Conservation (phyloP, 2,113 vertebrate species). For the Mohoua ochrocephala region DNA sequence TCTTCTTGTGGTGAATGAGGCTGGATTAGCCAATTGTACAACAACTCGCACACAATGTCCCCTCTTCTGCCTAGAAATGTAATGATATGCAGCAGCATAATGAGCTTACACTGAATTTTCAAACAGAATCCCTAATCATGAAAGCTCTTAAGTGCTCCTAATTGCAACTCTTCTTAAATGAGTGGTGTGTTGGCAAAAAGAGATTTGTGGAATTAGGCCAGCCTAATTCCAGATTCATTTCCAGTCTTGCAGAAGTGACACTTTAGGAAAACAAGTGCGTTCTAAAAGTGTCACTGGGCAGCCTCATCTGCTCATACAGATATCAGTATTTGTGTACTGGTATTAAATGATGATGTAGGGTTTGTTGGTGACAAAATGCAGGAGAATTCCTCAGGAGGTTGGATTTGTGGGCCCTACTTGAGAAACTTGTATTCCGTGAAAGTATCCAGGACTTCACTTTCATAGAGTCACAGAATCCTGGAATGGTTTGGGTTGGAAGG, state of each 20-base stretch:
- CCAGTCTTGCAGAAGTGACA: background rate
- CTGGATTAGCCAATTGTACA: background rate
- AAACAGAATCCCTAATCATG: background rate
- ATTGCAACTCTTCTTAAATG: background rate
- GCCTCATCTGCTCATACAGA: background rate
- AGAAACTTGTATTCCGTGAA: fast-evolving
- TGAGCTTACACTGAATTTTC: background rate
- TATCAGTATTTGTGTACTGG: background rate
- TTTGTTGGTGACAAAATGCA: background rate
- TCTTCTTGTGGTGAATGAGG: background rate
- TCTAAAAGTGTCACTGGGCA: background rate
- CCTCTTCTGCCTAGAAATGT: background rate
- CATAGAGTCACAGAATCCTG: fast-evolving
- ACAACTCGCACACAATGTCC: background rate
- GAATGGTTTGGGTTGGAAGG: background rate
- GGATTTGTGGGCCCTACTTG: fast-evolving
- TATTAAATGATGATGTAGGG: background rate
- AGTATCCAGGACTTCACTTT: background rate
- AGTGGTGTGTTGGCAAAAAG: background rate
- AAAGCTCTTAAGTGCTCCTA: background rate
- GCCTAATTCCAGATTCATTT: background rate
- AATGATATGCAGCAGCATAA: background rate
- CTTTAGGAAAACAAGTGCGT: background rate
- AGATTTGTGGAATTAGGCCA: background rate
- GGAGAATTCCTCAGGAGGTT: background rate